Base-by-base conservation (phyloP, 1,140 invertebrate genomes). In the Drosophila seguyi region DNA sequence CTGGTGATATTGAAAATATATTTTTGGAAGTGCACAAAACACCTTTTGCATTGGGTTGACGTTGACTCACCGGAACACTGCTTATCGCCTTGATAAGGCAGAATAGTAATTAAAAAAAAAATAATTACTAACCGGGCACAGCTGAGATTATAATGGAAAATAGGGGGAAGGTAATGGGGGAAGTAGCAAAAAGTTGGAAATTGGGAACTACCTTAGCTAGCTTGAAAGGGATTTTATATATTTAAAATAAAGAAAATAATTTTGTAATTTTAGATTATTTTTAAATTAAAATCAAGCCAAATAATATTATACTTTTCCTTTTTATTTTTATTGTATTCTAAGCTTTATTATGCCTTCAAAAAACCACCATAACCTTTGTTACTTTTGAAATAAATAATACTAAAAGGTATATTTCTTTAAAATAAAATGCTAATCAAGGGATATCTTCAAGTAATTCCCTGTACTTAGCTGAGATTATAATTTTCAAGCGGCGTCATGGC, bases 51-150 rank as follows among this genome's bases (percentile, higher is more conserved):
- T 47, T 1, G 16, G 5, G 25, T 27, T 72, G 68, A 71, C 16
- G n/a, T n/a, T n/a, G n/a, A n/a, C n/a, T 72, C 68, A 71, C 29
- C 1, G 0, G 31, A 10, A 6, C 18, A 0, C 14, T 14, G 11
- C 52, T 71, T 72, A 72, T 71, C 66, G 68, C 6, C 11, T 29
- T 48, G 66, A 72, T 58, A 68, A 71, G 62, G 34, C 14, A 8
- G 13, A 20, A 29, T 20, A 39, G 41, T 39, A 72, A 22, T 22
- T n/a, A n/a, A n/a, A 71, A 39, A 27, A 27, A 71, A 27, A 20
- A 48, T 72, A 71, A 71, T 58, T 69, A 71, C 50, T 45, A 39
- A 57, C 65, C 42, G 34, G 16, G n/a, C 41, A 36, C 52, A 34
- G 57, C 31, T 45, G 31, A 63, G 25, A 36, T 38, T 66, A 48